A percentile compares a stretch with the other conserved stretches of the same genome.
phyloP scores from a whole-genome alignment of 1,140 invertebrate genomes.

The Melanaphis sacchari region DNA sequence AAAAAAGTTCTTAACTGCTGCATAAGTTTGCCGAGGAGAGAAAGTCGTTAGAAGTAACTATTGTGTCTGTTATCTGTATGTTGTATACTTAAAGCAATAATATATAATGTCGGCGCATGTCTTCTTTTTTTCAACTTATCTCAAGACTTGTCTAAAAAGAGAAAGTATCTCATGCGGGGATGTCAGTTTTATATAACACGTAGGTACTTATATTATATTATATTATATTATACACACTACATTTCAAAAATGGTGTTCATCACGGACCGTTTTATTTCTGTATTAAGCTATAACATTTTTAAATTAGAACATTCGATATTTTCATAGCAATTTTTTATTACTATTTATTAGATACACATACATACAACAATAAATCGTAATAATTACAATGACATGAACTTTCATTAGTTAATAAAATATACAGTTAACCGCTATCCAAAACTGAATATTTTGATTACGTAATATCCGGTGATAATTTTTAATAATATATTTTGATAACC shows the following conservation, averaged over 20 bases:
- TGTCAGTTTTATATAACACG: background rate
- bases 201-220: background rate
- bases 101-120: background rate
- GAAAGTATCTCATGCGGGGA: background rate
- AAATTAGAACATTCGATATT: background rate
- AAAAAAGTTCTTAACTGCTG: background rate
- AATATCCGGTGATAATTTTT: slow-evolving; percentile 15
- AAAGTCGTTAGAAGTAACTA: background rate
- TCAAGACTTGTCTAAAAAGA: background rate
- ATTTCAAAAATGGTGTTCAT: background rate
- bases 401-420: background rate
- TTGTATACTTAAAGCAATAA: background rate
- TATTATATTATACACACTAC: background rate
- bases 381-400: background rate
- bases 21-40: background rate
- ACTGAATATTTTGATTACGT: background rate
- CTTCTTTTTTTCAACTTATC: background rate
- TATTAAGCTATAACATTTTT: background rate
- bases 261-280: background rate
- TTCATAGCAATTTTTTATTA: background rate
- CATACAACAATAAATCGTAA: background rate
- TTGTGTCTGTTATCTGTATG: background rate
- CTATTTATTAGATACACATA: background rate
- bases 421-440: background rate
- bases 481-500: background rate